Conservation (phyloP, 23 tunicate genomes). For the Clavelina lepadiformis region DNA sequence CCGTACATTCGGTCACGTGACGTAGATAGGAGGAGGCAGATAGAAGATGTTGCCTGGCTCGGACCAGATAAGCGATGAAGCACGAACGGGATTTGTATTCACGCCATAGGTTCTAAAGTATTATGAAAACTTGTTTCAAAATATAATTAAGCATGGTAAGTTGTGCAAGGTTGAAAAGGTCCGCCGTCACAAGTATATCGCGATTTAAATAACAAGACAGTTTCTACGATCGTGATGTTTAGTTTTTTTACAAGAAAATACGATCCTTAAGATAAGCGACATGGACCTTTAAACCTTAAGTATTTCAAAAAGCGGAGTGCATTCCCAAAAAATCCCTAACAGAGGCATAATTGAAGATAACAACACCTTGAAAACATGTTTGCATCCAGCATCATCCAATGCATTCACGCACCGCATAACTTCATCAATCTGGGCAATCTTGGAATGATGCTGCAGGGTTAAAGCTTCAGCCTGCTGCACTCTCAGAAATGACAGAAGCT, state of each 20-base stretch:
- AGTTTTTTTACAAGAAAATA: no score
- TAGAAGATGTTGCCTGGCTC: constrained; percentile 75
- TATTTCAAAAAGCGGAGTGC: no score
- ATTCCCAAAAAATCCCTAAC: no score
- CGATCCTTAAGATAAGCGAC: no score
- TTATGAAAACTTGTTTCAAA: no score
- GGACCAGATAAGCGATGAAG: constrained; percentile 69
- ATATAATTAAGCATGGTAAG: no score
- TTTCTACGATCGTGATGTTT: no score
- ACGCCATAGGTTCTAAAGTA: constrained; percentile 71
- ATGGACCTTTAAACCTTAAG: no score
- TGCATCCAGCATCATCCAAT: constrained; percentile 62
- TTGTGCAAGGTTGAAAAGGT: no score
- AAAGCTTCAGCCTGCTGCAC: constrained; percentile 72
- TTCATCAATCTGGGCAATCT: constrained; percentile 72
- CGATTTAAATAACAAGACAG: no score
- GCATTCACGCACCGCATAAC: constrained; percentile 49
- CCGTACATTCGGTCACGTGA: constrained; percentile 54
- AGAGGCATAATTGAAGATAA: no score
- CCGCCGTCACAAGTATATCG: no score
- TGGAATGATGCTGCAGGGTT: constrained; percentile 44
- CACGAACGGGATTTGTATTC: constrained; percentile 74
- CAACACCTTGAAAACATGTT: constrained; percentile 30
- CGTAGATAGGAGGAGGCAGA: constrained; percentile 56
- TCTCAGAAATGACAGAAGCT: constrained; percentile 64